Conservation (phyloP, 1,140 invertebrate species). For the Drosophila neocordata region DNA sequence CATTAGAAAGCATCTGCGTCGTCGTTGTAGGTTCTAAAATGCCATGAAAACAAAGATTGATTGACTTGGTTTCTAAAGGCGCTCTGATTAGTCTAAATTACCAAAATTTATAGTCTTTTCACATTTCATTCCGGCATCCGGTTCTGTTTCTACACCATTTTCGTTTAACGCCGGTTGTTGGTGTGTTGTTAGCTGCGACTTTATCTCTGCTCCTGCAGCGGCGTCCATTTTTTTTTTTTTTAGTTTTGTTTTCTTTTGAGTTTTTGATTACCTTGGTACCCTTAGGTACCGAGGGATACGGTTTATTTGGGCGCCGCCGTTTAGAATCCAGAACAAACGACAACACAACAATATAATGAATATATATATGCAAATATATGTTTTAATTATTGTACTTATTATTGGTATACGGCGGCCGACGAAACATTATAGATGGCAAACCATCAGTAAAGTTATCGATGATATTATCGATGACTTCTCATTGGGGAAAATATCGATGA, state of each 20-base stretch:
- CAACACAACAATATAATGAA: not conserved
- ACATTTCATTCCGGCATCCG: slow-evolving; percentile 55
- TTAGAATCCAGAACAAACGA: not conserved
- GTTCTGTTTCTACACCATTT: slow-evolving; percentile 76
- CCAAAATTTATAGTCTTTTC: slow-evolving; percentile 45
- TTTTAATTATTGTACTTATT: slow-evolving; percentile 1
- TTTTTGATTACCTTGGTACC: slow-evolving; percentile 3
- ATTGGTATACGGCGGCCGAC: not conserved
- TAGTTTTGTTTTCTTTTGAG: not conserved
- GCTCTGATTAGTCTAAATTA: slow-evolving; percentile 21
- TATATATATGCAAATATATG: not conserved
- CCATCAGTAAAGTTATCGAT: not conserved
- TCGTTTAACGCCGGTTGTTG: slow-evolving; percentile 56
- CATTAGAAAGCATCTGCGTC: slow-evolving; percentile 30
- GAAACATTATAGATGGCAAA: not conserved
- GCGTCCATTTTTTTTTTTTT: slow-evolving; percentile 44
- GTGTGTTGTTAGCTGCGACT: slow-evolving; percentile 36
- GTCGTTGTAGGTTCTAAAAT: slow-evolving; percentile 26
- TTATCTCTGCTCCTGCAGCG: slow-evolving; percentile 41
- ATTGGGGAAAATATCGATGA: too few relatives aligned
- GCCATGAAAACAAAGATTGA: slow-evolving; percentile 11
- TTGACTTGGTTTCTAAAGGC: not conserved
- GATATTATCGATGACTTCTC: too few relatives aligned
- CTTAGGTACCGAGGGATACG: not conserved
- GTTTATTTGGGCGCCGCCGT: not conserved